phyloP scores from a whole-genome alignment of 1,140 invertebrate genomes.

The Hypsibius dujardini region DNA sequence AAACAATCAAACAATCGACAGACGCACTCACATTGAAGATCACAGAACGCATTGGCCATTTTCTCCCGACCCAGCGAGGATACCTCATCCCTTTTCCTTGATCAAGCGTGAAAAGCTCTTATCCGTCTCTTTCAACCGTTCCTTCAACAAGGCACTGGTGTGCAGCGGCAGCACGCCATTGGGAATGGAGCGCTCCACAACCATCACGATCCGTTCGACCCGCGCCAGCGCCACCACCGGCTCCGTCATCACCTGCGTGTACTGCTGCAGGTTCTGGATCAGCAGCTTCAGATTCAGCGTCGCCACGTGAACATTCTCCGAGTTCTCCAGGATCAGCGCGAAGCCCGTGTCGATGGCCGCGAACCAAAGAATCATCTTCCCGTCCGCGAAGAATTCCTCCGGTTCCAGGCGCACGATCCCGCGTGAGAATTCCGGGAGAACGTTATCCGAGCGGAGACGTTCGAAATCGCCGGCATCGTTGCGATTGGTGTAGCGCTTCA shows the following conservation, averaged over 20 bases:
- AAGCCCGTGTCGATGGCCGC: not conserved
- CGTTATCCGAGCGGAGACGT: not conserved
- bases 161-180: conserved; percentile 1
- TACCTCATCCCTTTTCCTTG: not conserved
- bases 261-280: conserved; percentile 5
- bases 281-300: not conserved
- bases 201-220: not conserved
- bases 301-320: not conserved
- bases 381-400: not conserved
- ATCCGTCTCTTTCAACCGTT: not conserved
- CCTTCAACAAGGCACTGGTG: not conserved
- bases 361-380: not conserved
- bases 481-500: conserved; percentile 1
- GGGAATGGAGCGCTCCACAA: not conserved
- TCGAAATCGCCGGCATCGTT: conserved; percentile 9
- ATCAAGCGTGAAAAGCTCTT: not conserved
- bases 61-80: too few species aligned
- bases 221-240: not conserved
- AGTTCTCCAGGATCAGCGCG: not conserved
- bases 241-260: not conserved
- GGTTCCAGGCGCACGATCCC: not conserved
- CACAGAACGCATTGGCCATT: too few species aligned
- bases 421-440: not conserved
- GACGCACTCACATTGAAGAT: too few species aligned
- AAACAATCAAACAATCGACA: too few species aligned